Evolutionary conservation across 2,797 vertebrate genomes (phyloP), one percentile per base, ranked within the genome.

Genomic region (Chrosomus eos): DNA sequence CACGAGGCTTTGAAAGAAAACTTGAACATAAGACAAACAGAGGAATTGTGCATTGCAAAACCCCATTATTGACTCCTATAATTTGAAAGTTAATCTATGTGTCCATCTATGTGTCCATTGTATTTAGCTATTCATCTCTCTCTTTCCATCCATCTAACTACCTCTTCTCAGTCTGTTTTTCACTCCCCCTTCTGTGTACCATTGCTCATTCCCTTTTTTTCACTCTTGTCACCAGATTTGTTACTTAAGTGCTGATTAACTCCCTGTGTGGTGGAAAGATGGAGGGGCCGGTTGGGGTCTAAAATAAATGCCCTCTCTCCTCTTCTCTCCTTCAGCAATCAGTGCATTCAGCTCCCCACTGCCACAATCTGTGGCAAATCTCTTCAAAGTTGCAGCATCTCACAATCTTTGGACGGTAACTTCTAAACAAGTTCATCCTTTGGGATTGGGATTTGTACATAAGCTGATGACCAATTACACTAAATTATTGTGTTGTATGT

Each of bases 191-290:
- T 45, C 11, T 58, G 31, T 77, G 31, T 77, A 53, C 75, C 68
- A 68, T 75, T 79, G 19, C 81, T 73, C 48, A 62, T 43, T 60
- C 45, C 13, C 28, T 36, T 77, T 79, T 76, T 86, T 62, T 45
- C 81, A 73, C 45, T 55, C 78, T 71, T 78, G 31, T 88, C 80
- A 85, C 78, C 31, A 79, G 90, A 90, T 93, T 90, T 89, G 81
- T 91, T 91, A 87, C 89, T 82, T 76, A 88, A 92, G 90, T 92
- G 88, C 90, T 94, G 93, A 94, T 94, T 94, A 94, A 92, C 93
- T 93, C 93, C 89, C 87, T 88, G 86, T 93, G 93, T 90, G 92
- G 64, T 84, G 85, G 88, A 91, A 87, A 86, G 53, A 89, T 87
- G 68, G 75, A 91, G 86, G 62, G 86, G 66, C 88, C 71, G 43